Conservation (phyloP, 2,113 vertebrate species). For the Nesogale talazaci region DNA sequence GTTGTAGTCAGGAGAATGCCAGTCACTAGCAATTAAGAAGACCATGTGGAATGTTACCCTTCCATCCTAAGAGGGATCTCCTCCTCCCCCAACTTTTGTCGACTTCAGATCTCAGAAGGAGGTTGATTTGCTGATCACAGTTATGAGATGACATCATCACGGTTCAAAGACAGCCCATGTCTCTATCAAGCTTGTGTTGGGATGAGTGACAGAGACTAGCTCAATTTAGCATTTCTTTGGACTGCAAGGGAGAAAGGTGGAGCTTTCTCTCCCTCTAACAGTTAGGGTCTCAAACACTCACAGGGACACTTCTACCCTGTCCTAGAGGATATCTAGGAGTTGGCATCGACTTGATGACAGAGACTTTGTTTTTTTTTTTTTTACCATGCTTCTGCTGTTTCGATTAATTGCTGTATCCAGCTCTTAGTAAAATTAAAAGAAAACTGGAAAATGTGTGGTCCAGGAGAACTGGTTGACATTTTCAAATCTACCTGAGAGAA, state of each 20-base stretch:
- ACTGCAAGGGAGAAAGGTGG: neutral
- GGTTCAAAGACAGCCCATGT: neutral
- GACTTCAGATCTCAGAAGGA: constrained; percentile 78
- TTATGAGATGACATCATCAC: neutral
- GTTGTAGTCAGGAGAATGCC: constrained; percentile 79
- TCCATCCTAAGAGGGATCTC: constrained; percentile 69
- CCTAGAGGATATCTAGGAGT: too few relatives aligned
- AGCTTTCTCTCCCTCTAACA: too few relatives aligned
- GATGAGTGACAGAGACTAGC: neutral
- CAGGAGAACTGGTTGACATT: constrained; percentile 10
- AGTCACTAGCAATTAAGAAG: constrained; percentile 59
- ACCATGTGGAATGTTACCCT: constrained; percentile 49
- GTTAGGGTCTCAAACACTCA: too few relatives aligned
- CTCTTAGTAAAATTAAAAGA: constrained; percentile 32
- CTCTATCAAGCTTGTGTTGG: constrained; percentile 29
- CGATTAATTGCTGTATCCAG: constrained; percentile 1
- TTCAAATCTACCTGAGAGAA: constrained; percentile 6
- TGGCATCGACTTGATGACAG: too few relatives aligned
- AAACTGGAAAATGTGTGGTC: constrained; percentile 16
- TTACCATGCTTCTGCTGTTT: neutral
- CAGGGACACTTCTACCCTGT: too few relatives aligned
- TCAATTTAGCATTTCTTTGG: constrained; percentile 46
- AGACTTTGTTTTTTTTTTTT: neutral
- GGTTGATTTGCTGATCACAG: constrained; percentile 61
- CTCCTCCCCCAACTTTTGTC: constrained; percentile 72